Base-by-base conservation (phyloP, 1,140 invertebrate genomes). In the Ladona fulva region DNA sequence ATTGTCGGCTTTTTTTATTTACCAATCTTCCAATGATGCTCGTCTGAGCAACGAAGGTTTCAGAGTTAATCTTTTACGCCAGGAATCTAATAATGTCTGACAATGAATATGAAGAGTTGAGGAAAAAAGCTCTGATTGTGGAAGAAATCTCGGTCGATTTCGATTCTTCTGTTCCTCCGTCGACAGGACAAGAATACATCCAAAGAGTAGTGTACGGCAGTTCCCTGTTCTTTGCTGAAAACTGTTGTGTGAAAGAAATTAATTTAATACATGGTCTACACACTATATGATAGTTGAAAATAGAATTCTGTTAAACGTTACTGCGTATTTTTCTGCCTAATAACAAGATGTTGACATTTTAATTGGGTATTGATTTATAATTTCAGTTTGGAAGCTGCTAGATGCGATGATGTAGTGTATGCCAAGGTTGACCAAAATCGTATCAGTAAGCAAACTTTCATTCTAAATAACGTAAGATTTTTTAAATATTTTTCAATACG, bases 151-250 rank as follows among this genome's bases (percentile, higher is more conserved):
- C 86, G 52, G 84, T 86, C n/a, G 82, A 88, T 73, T 83, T 89
- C 79, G 85, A 89, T 81, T 78, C 87, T 0, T 83, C 84, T 75
- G 77, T 85, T 24, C 87, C 87, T 44, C 87, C 88, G n/a, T 81
- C 84, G 5, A 86, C 86, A 5, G 88, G 88, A 8, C 86, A 87
- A 80, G 88, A 89, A 79, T 90, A 89, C 77, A 84, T 89, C 5
- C 85, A 87, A 82, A 83, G 88, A 80, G 88, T 89, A 19, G 83
- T 88, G 88, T 89, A 84, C 83, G 81, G 29, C 29, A 5, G 8
- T 37, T 37, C 8, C n/a, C 1, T 37, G 8, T 37, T 37, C 8
- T 37, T 37, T 1, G 29, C 3, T 37, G 29, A 37, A 37, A n/a
- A 37, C 8, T 37, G 8, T 5, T 37, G 29, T 5, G 8, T 5